Conservation (phyloP, 2,888 invertebrate genomes). For the Eupsilia transversa region DNA sequence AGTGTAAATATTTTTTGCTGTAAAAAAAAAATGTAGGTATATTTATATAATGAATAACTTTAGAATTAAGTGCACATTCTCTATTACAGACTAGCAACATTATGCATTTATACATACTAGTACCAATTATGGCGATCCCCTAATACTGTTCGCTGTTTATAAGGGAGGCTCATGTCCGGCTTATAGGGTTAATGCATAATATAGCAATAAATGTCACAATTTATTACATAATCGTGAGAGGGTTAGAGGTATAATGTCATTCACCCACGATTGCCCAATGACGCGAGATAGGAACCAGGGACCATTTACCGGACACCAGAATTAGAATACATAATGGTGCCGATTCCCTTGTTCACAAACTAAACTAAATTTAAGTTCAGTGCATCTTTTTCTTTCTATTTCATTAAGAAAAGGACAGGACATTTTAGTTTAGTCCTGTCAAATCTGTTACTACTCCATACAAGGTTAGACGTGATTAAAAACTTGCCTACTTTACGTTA, state of each 20-base stretch:
- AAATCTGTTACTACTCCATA: too few relatives aligned
- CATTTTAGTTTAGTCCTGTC: too few relatives aligned
- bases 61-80: too few relatives aligned
- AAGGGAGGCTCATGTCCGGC: slow-evolving; percentile 37
- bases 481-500: too few relatives aligned
- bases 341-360: too few relatives aligned
- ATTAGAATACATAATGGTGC: neutral
- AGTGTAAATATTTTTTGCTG: too few relatives aligned
- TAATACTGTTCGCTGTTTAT: neutral
- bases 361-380: too few relatives aligned
- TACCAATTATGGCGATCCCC: slow-evolving; percentile 15
- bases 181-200: slow-evolving; percentile 43
- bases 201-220: slow-evolving; percentile 52
- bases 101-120: neutral
- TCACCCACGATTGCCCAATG: slow-evolving; percentile 24
- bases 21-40: too few relatives aligned
- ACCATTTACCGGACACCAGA: neutral
- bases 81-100: neutral
- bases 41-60: too few relatives aligned
- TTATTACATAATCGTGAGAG: slow-evolving; percentile 19
- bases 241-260: slow-evolving; percentile 37
- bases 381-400: too few relatives aligned
- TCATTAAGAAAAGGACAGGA: too few relatives aligned
- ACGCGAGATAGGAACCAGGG: neutral
- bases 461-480: too few relatives aligned